A percentile compares a stretch with the other conserved stretches of the same genome.
Conservation (phyloP, 2,113 vertebrate species). For the Telmatochromis bifrenatus region DNA sequence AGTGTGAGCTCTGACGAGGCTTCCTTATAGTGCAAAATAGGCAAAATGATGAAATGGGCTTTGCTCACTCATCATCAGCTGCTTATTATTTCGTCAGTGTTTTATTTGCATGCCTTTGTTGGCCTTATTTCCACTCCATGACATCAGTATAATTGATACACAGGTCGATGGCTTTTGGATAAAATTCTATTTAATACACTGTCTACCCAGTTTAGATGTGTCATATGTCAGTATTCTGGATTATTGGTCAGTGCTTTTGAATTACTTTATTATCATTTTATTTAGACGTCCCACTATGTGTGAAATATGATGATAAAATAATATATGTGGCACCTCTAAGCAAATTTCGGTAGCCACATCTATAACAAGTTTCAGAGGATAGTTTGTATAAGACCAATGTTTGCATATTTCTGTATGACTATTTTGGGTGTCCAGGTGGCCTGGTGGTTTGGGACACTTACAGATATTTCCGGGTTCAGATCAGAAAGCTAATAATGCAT, state of each 20-base stretch:
- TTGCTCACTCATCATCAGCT: conserved; percentile 6
- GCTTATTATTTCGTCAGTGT: conserved; percentile 22
- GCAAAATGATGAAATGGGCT: conserved; percentile 17
- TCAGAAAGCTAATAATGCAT: not conserved
- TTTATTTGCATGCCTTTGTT: not conserved
- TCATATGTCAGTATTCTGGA: not conserved
- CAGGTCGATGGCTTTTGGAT: not conserved
- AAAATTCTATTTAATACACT: not conserved
- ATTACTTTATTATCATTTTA: not conserved
- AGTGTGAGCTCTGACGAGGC: not conserved
- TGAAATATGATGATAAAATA: not conserved
- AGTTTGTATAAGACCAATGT: not conserved
- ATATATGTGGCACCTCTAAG: not conserved
- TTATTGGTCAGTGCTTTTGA: not conserved
- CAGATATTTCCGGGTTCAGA: not conserved
- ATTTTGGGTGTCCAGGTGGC: not conserved
- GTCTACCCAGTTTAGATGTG: not conserved
- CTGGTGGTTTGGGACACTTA: not conserved
- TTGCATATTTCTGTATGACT: not conserved
- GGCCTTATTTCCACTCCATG: conserved; percentile 12
- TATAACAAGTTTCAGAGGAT: not conserved
- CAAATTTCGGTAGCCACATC: not conserved
- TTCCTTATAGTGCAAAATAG: not conserved
- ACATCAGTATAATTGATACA: not conserved
- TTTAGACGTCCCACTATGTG: not conserved